A percentile compares a stretch with the other conserved stretches of the same genome.
These are phyloP conservation scores for Graphium colonna DNA, from an alignment of 2,888 invertebrate species.

Conservation along the genomic window DNA sequence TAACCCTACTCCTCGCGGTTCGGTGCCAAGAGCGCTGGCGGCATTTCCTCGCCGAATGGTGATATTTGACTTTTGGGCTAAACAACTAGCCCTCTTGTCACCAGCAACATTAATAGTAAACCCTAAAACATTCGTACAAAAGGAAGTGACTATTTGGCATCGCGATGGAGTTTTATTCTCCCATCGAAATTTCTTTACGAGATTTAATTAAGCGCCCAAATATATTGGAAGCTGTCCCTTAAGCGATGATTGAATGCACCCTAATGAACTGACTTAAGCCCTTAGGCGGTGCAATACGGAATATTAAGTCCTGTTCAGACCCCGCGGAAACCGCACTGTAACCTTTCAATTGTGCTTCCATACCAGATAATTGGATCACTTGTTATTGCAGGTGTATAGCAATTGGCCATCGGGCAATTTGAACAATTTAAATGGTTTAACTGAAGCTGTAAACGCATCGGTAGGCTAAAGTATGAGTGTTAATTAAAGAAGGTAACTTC, in stretches of 20 bases:
- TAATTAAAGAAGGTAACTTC: constrained; percentile 1
- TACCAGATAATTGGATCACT: constrained; percentile 31
- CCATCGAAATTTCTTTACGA: background rate
- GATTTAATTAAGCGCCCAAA: constrained; percentile 13
- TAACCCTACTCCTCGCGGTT: too few relatives aligned
- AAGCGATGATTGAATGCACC: constrained; percentile 64
- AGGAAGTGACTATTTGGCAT: too few relatives aligned
- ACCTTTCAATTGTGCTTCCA: constrained; percentile 38
- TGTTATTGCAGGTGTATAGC: constrained; percentile 22
- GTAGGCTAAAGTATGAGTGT: constrained; percentile 3
- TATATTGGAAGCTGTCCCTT: constrained; percentile 35
- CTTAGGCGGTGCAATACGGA: constrained; percentile 53
- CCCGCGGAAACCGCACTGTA: constrained; percentile 35
- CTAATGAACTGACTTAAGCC: constrained; percentile 63
- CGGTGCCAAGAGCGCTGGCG: too few relatives aligned
- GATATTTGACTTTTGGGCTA: too few relatives aligned
- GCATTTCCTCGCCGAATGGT: too few relatives aligned
- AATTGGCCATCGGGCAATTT: constrained; percentile 3
- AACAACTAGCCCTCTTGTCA: too few relatives aligned
- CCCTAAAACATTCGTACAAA: too few relatives aligned
- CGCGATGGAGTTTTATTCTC: too few relatives aligned
- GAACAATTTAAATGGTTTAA: constrained; percentile 8
- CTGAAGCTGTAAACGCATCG: constrained; percentile 10
- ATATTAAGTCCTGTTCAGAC: constrained; percentile 48
- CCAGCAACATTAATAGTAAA: too few relatives aligned